Evolutionary conservation across 2,797 vertebrate genomes (phyloP), one percentile per base, ranked within the genome.

Genomic region (Cyprinodon diabolis): DNA sequence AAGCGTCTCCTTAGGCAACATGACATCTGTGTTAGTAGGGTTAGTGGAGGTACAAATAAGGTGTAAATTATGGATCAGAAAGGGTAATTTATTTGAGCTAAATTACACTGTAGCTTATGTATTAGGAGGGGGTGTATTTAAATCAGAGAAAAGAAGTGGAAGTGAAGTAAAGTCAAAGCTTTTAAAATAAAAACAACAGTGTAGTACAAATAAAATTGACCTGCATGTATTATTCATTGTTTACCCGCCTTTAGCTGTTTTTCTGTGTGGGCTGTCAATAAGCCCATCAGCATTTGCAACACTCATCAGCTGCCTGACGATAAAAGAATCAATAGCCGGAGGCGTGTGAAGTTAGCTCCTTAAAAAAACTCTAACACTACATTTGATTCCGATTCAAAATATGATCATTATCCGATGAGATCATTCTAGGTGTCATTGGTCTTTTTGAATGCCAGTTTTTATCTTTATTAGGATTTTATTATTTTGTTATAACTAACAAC

Each of bases 341-440:
- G 40, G 6, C 43, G 37, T 67, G 62, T 81, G 58, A 72, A 72
- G 11, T 48, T 54, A 49, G 15, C 45, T 71, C 2, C 76, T 73
- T 6, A 60, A 60, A 30, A 60, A 60, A 37, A 60, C 35, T 62
- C 12, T 76, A 67, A 76, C n/a, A 19, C 66, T 10, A 11, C 30
- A 47, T 25, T 55, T 74, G 35, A 2, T 63, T 80, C 84, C 84
- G 78, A 77, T 86, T 78, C 23, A 3, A 83, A 84, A 79, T 68
- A 47, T 71, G 54, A 51, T 78, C 60, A 40, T 66, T 79, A 69
- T 78, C 10, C 23, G 57, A 76, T 56, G 69, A 23, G 25, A 52
- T 52, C 19, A 68, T 49, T 74, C 63, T 23, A 12, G n/a, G 77
- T 25, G 7, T 75, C 37, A 48, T 11, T 67, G 12, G 67, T 17